Base-by-base conservation (phyloP, 2,113 vertebrate genomes). In the Ochotona princeps region DNA sequence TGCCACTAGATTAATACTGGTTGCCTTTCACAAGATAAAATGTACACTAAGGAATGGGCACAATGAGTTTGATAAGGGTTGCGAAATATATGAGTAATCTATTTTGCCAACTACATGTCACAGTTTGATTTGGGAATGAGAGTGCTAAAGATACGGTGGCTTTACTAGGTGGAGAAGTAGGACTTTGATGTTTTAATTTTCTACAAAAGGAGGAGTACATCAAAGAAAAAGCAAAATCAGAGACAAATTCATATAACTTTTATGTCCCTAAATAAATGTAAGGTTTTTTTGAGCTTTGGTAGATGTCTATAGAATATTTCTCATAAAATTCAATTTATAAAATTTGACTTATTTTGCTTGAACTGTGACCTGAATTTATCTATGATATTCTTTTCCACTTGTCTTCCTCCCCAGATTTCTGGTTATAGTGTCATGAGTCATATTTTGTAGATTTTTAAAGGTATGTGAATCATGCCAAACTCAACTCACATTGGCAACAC, bases 181-280 rank as follows among this genome's bases (percentile, higher is more conserved):
- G 32, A 78, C 7, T 75, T 63, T 20, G 0, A 5, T 1, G 15
- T 70, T 75, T 90, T n/a, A 12, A 76, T 32, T 84, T 91, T 26
- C 11, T 89, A 90, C 17, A 74, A 32, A 76, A 72, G 32, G 8
- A 32, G 63, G 8, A 90, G 1, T 7, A 78, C 28, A 66, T 5
- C 2, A 78, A 85, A 83, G n/a, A 92, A 90, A 75, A 13, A 90
- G 18, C 63, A 61, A 72, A 93, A 44, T 38, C 47, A 80, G 9
- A 80, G 11, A 63, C 1, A 2, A 61, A 66, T 72, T 28, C 82
- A 14, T 25, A 28, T 85, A 20, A 81, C 7, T 90, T 89, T 47
- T 30, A 3, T 32, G 81, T 38, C 60, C 23, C 25, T 38, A 87
- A 75, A 81, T 5, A 91, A 69, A 74, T 66, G 67, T 23, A 63